phyloP scores from a whole-genome alignment of 2,113 vertebrate species.

The Phyllostomus hastatus region DNA sequence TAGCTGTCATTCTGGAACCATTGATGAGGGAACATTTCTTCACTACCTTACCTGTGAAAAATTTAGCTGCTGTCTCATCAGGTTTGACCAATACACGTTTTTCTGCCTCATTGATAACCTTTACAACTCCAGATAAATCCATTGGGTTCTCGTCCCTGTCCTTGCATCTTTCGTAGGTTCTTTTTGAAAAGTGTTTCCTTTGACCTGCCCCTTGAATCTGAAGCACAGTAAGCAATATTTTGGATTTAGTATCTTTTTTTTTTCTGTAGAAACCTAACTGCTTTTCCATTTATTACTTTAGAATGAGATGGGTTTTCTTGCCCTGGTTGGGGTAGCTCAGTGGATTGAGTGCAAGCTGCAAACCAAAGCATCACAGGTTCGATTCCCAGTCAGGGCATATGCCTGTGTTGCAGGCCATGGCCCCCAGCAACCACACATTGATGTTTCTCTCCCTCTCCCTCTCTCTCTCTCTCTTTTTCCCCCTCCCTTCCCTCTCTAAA shows the following conservation, averaged over 20 bases:
- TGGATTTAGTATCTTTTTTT: not conserved
- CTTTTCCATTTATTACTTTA: not conserved
- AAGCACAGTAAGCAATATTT: not conserved
- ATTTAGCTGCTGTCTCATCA: not conserved
- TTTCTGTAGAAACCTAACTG: not conserved
- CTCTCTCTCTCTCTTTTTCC: too few relatives aligned
- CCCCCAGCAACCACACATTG: too few relatives aligned
- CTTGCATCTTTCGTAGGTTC: not conserved
- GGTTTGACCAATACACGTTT: not conserved
- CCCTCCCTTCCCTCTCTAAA: too few relatives aligned
- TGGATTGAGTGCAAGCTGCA: too few relatives aligned
- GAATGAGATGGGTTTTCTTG: not conserved
- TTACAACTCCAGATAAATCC: not conserved
- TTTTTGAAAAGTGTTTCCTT: not conserved
- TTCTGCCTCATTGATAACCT: not conserved
- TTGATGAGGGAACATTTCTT: not conserved
- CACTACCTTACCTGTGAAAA: not conserved
- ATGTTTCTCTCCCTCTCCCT: too few relatives aligned
- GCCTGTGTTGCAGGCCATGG: too few relatives aligned
- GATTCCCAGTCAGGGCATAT: too few relatives aligned
- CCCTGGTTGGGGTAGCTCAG: too few relatives aligned
- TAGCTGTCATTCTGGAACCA: not conserved
- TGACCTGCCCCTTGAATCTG: not conserved
- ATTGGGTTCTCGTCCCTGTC: not conserved
- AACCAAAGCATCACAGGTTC: too few relatives aligned